Conservation (phyloP, 2,113 vertebrate genomes). For the Chionodraco myersi region DNA sequence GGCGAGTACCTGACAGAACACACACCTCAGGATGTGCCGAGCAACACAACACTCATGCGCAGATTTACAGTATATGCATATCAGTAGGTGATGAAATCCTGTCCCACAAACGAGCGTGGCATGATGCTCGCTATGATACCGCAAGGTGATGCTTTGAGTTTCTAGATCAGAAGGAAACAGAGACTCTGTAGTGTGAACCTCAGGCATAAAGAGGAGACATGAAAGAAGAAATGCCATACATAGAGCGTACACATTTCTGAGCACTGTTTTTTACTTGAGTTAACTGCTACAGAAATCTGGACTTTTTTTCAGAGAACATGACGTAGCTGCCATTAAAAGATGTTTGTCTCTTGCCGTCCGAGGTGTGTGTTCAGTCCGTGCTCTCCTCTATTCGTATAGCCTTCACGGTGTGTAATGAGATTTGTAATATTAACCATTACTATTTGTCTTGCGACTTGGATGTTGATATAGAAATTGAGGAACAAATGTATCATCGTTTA, state of each 20-base stretch:
- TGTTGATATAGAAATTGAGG: slow-evolving; percentile 98
- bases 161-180: slow-evolving; percentile 41
- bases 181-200: slow-evolving; percentile 9
- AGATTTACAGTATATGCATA: slow-evolving; percentile 47
- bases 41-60: slow-evolving; percentile 19
- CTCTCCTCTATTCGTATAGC: slow-evolving; percentile 86
- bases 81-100: slow-evolving; percentile 55
- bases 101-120: slow-evolving; percentile 19
- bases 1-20: slow-evolving; percentile 84
- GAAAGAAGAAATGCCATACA: background rate
- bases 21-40: slow-evolving; percentile 81
- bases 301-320: background rate
- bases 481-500: slow-evolving; percentile 98
- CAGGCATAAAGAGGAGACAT: slow-evolving; percentile 11
- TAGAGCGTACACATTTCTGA: background rate
- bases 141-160: slow-evolving; percentile 48
- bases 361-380: slow-evolving; percentile 87
- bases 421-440: slow-evolving; percentile 98
- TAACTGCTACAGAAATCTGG: slow-evolving; percentile 16
- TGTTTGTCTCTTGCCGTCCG: slow-evolving; percentile 68
- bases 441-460: slow-evolving; percentile 99
- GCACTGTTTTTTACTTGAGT: background rate
- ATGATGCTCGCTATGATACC: slow-evolving; percentile 32
- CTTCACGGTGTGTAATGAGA: slow-evolving; percentile 94
- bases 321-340: slow-evolving; percentile 14